These are phyloP conservation scores for Camponotus floridanus DNA, from an alignment of 1,140 invertebrate species.

Conservation along the genomic window DNA sequence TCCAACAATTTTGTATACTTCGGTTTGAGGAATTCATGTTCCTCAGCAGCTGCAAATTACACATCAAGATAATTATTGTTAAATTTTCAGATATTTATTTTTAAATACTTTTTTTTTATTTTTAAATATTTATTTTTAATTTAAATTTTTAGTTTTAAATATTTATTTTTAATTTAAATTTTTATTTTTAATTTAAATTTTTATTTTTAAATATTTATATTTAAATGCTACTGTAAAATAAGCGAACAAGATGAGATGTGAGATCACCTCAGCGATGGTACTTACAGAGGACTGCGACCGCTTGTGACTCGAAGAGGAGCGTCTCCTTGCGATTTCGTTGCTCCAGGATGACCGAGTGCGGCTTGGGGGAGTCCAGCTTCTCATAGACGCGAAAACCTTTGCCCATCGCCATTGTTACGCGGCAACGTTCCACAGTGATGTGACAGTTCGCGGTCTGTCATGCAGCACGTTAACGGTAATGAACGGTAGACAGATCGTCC, in stretches of 20 bases:
- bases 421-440: conserved; percentile 40
- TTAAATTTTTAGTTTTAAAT: too few species aligned
- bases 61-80: too few species aligned
- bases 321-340: conserved; percentile 94
- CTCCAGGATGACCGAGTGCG: conserved; percentile 96
- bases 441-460: conserved; percentile 61
- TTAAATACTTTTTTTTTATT: too few species aligned
- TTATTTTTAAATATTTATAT: too few species aligned
- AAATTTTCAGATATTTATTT: too few species aligned
- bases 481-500: neutral
- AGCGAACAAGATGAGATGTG: too few species aligned
- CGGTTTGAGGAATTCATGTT: conserved; percentile 95
- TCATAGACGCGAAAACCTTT: conserved; percentile 96
- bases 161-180: too few species aligned
- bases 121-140: too few species aligned
- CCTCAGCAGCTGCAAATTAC: conserved; percentile 88
- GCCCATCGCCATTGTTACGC: conserved; percentile 94
- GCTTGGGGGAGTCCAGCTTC: conserved; percentile 93
- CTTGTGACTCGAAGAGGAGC: conserved; percentile 96
- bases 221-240: too few species aligned
- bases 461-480: neutral
- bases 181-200: too few species aligned
- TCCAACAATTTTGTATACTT: conserved; percentile 96
- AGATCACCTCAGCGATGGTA: conserved; percentile 57
- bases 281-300: conserved; percentile 94